Evolutionary conservation across 2,113 vertebrate species (phyloP).

Genomic region (Gallinago paraguaiae): DNA sequence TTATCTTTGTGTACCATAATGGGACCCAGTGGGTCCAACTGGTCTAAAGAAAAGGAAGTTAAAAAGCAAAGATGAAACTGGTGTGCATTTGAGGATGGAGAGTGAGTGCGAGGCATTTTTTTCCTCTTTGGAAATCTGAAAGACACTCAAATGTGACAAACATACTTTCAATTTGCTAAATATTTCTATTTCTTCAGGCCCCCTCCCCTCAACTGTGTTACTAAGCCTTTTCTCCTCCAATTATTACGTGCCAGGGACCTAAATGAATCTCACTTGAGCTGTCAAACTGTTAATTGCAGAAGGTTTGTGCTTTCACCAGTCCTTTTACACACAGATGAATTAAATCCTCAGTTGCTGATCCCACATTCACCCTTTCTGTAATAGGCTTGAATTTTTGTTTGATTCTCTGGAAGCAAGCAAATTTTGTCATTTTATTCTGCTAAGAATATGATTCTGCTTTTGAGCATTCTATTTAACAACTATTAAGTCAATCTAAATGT

Average conservation of each 20-base stretch:
- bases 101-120: not conserved
- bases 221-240: not conserved
- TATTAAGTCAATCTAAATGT: not conserved
- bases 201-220: rapidly evolving
- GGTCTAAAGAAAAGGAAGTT: not conserved
- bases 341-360: not conserved
- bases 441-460: not conserved
- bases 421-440: not conserved
- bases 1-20: not conserved
- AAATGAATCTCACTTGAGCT: not conserved
- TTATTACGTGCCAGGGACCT: not conserved
- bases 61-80: not conserved
- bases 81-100: not conserved
- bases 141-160: not conserved
- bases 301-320: not conserved
- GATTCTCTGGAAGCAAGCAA: not conserved
- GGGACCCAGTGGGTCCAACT: not conserved
- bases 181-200: not conserved
- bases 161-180: not conserved
- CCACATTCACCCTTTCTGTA: not conserved
- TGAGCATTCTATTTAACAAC: not conserved
- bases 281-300: not conserved
- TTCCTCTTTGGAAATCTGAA: not conserved
- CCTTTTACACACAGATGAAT: not conserved
- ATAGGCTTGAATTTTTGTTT: not conserved